Base-by-base conservation (phyloP, 2,797 vertebrate genomes). In the Pangasius mekongensis region DNA sequence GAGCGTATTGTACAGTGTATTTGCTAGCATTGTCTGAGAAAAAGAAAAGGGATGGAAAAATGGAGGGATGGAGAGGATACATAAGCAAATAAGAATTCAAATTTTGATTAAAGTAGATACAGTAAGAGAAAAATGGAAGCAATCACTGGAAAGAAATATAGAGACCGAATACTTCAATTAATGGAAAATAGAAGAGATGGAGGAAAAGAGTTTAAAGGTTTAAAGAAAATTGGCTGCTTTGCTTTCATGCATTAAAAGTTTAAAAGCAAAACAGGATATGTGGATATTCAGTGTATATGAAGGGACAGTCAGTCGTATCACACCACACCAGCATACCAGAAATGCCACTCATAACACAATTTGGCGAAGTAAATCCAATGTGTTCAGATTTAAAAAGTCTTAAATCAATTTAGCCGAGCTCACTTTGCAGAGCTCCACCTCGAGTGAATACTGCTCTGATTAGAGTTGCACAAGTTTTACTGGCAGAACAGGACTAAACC, bases 11-110 rank as follows among this genome's bases (percentile, higher is more conserved):
- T 97, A 98, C 86, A 98, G 95, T 0, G 98, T 97, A 90, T 97
- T 97, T n/a, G 97, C 98, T 93, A 98, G 95, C 85, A 97, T 96
- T 60, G 97, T 97, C 97, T 98, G 93, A 49, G 67, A 80, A 52
- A 89, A 24, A 82, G 43, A 27, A 54, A 43, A 77, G 20, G 1
- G 7, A 43, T 24, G 56, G 5, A n/a, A 56, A 81, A 56, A 8
- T 49, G n/a, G n/a, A n/a, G n/a, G n/a, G n/a, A n/a, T 43, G 6
- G 36, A 33, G 77, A 9, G 78, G 71, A 20, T 16, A 85, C 9
- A 62, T 27, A 66, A 30, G 30, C 0, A 47, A 64, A 66, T 66
- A 49, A 66, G 18, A 49, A 66, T 20, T 66, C 0, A 2, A 1
- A n/a, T 83, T 49, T 13, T 20, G 27, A 30, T 66, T 30, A 22